Evolutionary conservation across 2,113 vertebrate genomes (phyloP).

Genomic region (Odobenus rosmarus): DNA sequence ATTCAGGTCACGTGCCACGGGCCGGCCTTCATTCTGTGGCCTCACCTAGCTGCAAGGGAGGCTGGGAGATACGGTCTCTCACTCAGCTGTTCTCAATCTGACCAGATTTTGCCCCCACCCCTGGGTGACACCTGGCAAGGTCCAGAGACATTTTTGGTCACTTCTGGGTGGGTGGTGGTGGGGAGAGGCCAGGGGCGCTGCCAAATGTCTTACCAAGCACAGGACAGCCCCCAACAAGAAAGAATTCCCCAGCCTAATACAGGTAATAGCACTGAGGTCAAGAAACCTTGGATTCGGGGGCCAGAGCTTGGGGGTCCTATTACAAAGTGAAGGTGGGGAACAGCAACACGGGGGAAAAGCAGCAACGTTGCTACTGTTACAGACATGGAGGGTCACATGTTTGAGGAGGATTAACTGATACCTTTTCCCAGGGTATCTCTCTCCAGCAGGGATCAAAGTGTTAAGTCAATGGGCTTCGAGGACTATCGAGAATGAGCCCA

Average conservation of each 20-base stretch:
- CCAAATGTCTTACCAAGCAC: neutral
- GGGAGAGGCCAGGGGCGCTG: neutral
- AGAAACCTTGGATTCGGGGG: neutral
- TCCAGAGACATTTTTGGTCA: neutral
- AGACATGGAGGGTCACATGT: neutral
- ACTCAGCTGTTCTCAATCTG: neutral
- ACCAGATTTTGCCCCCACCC: neutral
- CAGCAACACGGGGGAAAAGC: too few relatives aligned
- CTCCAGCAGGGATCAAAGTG: constrained; percentile 67
- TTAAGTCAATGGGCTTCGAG: constrained; percentile 34
- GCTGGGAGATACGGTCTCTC: neutral
- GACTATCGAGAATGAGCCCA: constrained; percentile 56
- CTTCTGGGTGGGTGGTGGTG: neutral
- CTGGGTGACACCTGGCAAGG: neutral
- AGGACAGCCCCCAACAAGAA: neutral
- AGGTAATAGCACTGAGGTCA: neutral
- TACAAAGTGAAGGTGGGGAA: neutral
- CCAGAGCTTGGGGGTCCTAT: neutral
- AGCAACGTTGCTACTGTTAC: neutral
- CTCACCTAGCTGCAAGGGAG: constrained; percentile 42
- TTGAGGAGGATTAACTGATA: neutral
- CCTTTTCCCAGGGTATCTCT: constrained; percentile 56
- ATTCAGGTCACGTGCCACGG: neutral
- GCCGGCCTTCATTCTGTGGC: neutral
- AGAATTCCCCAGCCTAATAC: neutral